These are phyloP conservation scores for Grantiella picta DNA, from an alignment of 2,113 vertebrate species.

Conservation along the genomic window DNA sequence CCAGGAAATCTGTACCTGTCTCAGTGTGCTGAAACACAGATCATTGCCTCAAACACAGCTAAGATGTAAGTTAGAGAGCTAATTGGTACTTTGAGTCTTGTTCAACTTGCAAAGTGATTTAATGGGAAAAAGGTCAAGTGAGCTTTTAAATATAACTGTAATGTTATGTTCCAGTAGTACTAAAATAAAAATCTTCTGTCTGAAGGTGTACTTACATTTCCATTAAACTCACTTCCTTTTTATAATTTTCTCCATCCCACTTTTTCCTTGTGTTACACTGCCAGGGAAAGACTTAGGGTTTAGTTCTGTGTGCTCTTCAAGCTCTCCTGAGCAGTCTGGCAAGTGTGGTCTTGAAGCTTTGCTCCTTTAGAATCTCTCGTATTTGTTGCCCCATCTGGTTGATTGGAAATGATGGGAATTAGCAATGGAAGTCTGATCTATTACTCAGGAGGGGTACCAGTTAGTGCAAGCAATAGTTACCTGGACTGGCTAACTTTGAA, in stretches of 20 bases:
- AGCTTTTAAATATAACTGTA: background rate
- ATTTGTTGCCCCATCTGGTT: background rate
- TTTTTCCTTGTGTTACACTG: background rate
- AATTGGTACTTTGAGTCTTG: background rate
- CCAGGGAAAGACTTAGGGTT: background rate
- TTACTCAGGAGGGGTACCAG: no score
- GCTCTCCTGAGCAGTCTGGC: background rate
- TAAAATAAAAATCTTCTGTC: background rate
- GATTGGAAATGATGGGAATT: background rate
- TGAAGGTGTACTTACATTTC: background rate
- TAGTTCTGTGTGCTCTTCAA: background rate
- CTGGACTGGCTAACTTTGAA: background rate
- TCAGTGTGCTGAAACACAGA: background rate
- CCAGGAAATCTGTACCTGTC: background rate
- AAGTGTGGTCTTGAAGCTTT: background rate
- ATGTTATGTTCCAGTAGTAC: background rate
- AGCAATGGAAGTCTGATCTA: background rate
- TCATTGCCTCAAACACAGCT: background rate
- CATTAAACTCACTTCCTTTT: background rate
- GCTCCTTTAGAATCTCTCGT: background rate
- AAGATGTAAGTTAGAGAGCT: background rate
- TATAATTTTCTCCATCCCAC: background rate
- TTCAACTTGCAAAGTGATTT: background rate
- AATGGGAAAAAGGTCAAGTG: conserved; percentile 12
- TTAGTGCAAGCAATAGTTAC: background rate